Base-by-base conservation (phyloP, 2,888 invertebrate species). In the Pachymerium ferrugineum region DNA sequence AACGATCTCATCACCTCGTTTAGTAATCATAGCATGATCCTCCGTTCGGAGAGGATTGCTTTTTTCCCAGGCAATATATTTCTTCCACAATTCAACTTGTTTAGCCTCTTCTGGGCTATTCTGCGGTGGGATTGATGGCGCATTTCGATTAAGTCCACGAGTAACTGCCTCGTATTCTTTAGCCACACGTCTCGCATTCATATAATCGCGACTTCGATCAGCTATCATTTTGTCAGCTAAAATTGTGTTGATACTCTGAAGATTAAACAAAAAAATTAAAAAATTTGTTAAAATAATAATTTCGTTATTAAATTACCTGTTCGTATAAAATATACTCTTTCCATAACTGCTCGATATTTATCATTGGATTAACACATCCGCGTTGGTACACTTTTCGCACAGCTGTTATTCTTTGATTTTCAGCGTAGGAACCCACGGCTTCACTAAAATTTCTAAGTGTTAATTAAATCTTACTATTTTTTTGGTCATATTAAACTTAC, bases 1-100 rank as follows among this genome's bases (percentile, higher is more conserved):
- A n/a, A n/a, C n/a, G n/a, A n/a, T n/a, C n/a, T n/a, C n/a, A n/a
- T 16, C 70, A 83, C 85, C 85, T 77, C 98, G 86, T 73, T 94
- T 89, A 0, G 97, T 96, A 10, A 97, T 91, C 10, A 95, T 84
- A 0, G 95, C 91, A 0, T 95, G 94, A 83, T 99, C 99, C 81
- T 99, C 99, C 0, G 96, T 95, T 12, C 97, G 87, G 73, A 99
- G 85, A 0, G 99, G 99, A 85, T 99, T 99, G 30, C 90, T 89
- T 74, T 97, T 92, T 84, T 99, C 99, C 93, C 97, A 99, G 0
- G 89, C 86, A 78, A 99, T 97, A 82, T 97, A 99, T 80, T 97
- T 97, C 84, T 98, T 97, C 99, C 99, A 99, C 8, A 98, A 83
- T 77, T 98, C 97, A 75, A 98, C 96, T 87, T 97, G 97, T 85